Conservation (phyloP, 1,140 invertebrate genomes). For the Megalopta genalis region DNA sequence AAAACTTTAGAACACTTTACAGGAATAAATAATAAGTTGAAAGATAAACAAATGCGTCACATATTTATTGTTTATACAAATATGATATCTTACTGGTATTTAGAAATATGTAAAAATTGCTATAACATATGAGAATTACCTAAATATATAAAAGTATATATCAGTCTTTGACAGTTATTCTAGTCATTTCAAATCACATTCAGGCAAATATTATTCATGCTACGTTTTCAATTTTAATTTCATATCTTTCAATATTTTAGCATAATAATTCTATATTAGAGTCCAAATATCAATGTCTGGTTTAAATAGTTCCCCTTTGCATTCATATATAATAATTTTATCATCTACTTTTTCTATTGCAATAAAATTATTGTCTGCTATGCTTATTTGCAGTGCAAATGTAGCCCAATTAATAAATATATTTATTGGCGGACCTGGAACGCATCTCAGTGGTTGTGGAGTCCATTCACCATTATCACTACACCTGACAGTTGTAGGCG, state of each 20-base stretch:
- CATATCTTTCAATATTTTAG: background rate
- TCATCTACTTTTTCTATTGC: constrained; percentile 46
- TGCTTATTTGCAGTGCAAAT: constrained; percentile 1
- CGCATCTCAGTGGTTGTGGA: constrained; percentile 72
- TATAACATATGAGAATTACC: constrained; percentile 17
- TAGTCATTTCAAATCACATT: constrained; percentile 2
- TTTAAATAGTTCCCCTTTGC: background rate
- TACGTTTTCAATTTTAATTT: background rate
- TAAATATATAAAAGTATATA: background rate
- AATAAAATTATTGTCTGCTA: constrained; percentile 16
- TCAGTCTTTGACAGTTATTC: background rate
- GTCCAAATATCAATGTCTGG: constrained; percentile 35
- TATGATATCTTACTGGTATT: background rate
- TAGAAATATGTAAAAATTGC: constrained; percentile 10
- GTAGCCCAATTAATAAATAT: constrained; percentile 64
- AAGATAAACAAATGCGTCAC: background rate
- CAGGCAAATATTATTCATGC: background rate
- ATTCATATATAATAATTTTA: constrained; percentile 51
- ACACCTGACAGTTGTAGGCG: constrained; percentile 61
- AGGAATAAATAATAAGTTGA: background rate
- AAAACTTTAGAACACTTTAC: background rate
- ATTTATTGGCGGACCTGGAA: constrained; percentile 75
- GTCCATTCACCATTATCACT: constrained; percentile 72
- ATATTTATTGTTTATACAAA: constrained; percentile 24
- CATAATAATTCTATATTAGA: background rate